phyloP scores from a whole-genome alignment of 2,888 invertebrate species.

The Noctuana brunneofusca region DNA sequence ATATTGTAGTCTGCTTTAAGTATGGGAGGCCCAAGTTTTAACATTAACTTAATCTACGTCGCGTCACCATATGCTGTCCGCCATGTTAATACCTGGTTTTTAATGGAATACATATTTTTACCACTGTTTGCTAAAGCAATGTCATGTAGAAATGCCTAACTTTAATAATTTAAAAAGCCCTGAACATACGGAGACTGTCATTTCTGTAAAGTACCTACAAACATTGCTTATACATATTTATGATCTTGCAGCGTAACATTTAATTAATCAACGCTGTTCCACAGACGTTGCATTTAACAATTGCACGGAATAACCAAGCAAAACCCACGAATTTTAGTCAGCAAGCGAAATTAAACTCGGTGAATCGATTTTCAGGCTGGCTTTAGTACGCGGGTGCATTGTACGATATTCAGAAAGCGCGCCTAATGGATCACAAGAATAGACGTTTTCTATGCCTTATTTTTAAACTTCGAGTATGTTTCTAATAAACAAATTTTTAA shows the following conservation, averaged over 20 bases:
- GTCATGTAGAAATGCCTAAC: too few species aligned
- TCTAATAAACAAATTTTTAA: too few species aligned
- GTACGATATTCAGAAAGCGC: conserved; percentile 38
- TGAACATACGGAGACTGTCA: too few species aligned
- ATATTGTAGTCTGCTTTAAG: not conserved
- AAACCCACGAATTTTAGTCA: conserved; percentile 35
- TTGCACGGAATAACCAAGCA: conserved; percentile 42
- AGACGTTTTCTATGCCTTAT: conserved; percentile 27
- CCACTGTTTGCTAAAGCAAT: too few species aligned
- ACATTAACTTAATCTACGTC: not conserved
- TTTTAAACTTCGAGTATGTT: not conserved
- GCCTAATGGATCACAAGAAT: conserved; percentile 35
- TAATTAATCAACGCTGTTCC: conserved; percentile 18
- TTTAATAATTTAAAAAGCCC: too few species aligned
- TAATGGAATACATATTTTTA: too few species aligned
- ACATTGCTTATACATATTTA: not conserved
- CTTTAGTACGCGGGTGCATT: conserved; percentile 27
- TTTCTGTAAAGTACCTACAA: too few species aligned
- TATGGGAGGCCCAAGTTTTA: not conserved
- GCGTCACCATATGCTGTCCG: not conserved
- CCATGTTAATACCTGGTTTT: not conserved
- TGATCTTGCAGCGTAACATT: conserved; percentile 16
- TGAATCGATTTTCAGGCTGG: conserved; percentile 32
- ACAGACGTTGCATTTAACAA: conserved; percentile 37
- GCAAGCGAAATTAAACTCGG: conserved; percentile 39